Base-by-base conservation (phyloP, 2,888 invertebrate species). In the Oligia strigilis region DNA sequence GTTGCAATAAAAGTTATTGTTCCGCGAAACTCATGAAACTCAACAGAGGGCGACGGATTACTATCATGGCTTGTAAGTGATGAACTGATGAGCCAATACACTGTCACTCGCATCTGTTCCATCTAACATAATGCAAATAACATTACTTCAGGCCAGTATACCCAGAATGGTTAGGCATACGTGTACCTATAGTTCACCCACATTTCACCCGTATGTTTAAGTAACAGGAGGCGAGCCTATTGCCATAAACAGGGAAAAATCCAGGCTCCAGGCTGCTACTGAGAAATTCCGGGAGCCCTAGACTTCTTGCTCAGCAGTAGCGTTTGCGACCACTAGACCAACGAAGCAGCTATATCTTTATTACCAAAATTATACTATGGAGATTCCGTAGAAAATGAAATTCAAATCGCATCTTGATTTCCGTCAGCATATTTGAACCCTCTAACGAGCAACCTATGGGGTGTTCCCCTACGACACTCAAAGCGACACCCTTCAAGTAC, bases 11-110 rank as follows among this genome's bases (percentile, higher is more conserved):
- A 84, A 75, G 58, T 84, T 77, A 87, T 80, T 84, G 87, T 85
- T 80, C 84, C 76, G 75, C 77, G 75, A 67, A 85, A 77, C 87
- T 58, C 49, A 36, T 85, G 87, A 87, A 87, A 85, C 73, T 80
- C 87, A 84, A 87, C 77, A 65, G 75, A 55, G 87, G 43, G 69
- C n/a, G 46, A 80, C 87, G 72, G 77, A 84, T 87, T 29, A 64
- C 69, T 77, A 74, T 65, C n/a, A 58, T 78, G 46, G 6, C 67
- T 46, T 66, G n/a, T 69, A 64, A 79, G 40, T 75, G 72, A 84
- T 84, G 77, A 75, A n/a, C 74, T 75, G 72, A 84, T 84, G 77
- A 75, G 29, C 74, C 77, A 58, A 75, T 77, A 60, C 40, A 49
- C 23, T 77, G 84, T 87, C 69, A 65, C 52, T 60, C 1, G 17